These are phyloP conservation scores for Formica exsecta DNA, from an alignment of 1,140 invertebrate genomes.

Conservation along the genomic window DNA sequence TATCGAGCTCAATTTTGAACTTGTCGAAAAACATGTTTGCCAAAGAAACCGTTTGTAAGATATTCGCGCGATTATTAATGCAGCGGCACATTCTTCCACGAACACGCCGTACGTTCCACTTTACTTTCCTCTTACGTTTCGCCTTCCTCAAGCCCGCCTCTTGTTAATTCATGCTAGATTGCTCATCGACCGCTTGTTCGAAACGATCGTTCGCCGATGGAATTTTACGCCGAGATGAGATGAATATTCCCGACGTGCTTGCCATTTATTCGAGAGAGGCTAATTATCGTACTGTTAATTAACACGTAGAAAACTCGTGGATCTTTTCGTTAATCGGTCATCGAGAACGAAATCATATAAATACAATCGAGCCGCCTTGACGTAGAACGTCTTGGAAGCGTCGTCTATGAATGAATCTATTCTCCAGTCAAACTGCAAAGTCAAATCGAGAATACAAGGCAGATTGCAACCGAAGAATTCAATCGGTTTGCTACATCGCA, in stretches of 20 bases:
- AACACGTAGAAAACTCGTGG: not conserved
- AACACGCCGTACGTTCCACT: constrained; percentile 37
- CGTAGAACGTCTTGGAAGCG: not conserved
- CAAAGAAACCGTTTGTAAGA: not conserved
- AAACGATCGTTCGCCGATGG: not conserved
- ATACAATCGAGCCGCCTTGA: not conserved
- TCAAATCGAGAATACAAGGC: not conserved
- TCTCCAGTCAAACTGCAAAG: not conserved
- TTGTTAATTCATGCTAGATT: not conserved
- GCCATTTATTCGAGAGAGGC: too few relatives aligned
- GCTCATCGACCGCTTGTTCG: not conserved
- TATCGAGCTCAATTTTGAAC: too few relatives aligned
- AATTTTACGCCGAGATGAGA: not conserved
- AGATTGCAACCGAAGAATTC: constrained; percentile 6
- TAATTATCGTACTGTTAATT: not conserved
- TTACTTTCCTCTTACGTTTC: constrained; percentile 13
- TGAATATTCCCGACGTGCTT: not conserved
- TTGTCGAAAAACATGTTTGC: too few relatives aligned
- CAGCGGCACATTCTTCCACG: constrained; percentile 28
- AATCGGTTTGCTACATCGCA: constrained; percentile 11
- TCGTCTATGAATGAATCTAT: not conserved
- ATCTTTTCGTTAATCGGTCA: not conserved
- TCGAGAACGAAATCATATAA: not conserved
- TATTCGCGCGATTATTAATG: not conserved
- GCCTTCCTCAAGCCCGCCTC: constrained; percentile 9